These are phyloP conservation scores for Indicator maculatus DNA, from an alignment of 2,113 vertebrate species.

Conservation along the genomic window DNA sequence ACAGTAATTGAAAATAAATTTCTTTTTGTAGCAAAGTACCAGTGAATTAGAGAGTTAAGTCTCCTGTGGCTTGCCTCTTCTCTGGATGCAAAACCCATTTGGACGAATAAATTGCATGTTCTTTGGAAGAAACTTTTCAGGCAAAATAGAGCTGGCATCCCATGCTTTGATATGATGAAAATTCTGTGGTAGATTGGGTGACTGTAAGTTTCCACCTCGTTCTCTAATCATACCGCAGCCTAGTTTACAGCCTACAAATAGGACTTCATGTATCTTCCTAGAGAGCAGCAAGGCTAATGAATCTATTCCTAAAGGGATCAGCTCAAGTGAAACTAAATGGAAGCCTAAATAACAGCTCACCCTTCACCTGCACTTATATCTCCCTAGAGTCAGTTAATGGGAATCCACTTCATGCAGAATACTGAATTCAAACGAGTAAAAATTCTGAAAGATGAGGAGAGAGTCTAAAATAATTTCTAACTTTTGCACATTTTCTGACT, in stretches of 20 bases:
- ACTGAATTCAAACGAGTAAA: neutral
- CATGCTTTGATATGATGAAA: neutral
- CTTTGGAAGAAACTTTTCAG: neutral
- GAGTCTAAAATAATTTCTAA: neutral
- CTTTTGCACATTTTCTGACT: neutral
- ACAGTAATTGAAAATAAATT: neutral
- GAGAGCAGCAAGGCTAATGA: neutral
- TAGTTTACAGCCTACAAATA: neutral
- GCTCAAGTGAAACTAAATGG: neutral
- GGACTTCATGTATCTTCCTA: neutral
- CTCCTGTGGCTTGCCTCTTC: neutral
- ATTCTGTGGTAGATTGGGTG: neutral
- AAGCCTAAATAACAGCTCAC: neutral
- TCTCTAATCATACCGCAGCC: neutral
- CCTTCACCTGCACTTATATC: neutral
- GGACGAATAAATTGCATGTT: neutral
- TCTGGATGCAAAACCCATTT: neutral
- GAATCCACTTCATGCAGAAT: neutral
- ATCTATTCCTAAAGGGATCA: neutral
- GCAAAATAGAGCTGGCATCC: neutral
- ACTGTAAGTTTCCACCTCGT: neutral
- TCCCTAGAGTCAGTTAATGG: neutral
- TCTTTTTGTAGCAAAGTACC: neutral
- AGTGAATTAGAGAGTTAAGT: neutral
- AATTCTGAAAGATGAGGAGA: neutral